Evolutionary conservation across 2,113 vertebrate species (phyloP), one percentile per base, ranked within the genome.

Genomic region (Brachyhypopomus gauderio): DNA sequence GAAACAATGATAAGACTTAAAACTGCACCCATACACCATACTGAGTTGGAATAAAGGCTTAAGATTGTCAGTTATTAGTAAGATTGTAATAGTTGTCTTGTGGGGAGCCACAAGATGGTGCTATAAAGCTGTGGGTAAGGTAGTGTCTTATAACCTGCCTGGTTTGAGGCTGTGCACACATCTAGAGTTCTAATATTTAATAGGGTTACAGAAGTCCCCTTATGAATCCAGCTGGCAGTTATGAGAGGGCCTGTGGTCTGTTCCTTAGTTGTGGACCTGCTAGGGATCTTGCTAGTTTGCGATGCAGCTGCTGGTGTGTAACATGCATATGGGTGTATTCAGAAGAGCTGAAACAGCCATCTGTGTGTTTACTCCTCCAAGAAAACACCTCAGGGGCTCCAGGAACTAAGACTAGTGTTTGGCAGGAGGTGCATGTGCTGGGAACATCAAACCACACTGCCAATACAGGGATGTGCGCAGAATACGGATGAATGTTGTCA

Each of bases 301-400:
- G 14, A 14, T 52, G 45, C 45, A 52, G 12, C 41, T 41, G 12
- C 45, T 52, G 22, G 12, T 34, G 25, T 30, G 16, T 67, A 3
- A 22, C 25, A 52, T 41, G 36, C 38, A 7, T 38, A 55, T 70
- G 72, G 30, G 27, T 48, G 22, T 27, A n/a, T 75, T 79, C 38
- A 41, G n/a, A 48, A 12, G 67, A 48, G 56, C 45, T 72, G 60
- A 45, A 72, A 19, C 17, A 36, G 34, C 64, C 66, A 77, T 81
- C 20, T 85, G 74, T 77, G 74, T 75, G 79, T 84, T 77, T 69
- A 77, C 56, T 60, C 16, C 45, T 30, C 30, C 38, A 78, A 78
- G 73, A 38, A 72, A 84, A 69, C 48, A 60, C 59, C 17, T 2
- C 36, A 76, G 70, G 30, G 23, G 36, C 63, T 48, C 20, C 9